phyloP scores from a whole-genome alignment of 2,113 vertebrate species.

The Excalfactoria chinensis region DNA sequence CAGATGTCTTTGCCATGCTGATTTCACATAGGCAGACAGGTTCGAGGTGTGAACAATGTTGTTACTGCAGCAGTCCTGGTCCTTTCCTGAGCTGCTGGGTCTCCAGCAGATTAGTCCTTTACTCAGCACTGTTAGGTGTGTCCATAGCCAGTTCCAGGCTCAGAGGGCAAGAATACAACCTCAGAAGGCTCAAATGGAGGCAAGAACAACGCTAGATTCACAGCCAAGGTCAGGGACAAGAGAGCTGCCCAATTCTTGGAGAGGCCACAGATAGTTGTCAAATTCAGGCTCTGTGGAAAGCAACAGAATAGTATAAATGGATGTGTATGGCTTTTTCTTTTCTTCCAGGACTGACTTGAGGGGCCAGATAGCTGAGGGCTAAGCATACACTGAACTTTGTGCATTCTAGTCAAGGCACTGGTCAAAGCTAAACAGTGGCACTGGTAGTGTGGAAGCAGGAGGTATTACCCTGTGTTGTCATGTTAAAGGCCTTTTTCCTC shows the following conservation, averaged over 20 bases:
- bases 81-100: slow-evolving; percentile 3
- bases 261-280: not conserved
- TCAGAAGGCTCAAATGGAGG: not conserved
- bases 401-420: not conserved
- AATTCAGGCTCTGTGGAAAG: not conserved
- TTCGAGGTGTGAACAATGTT: not conserved
- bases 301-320: not conserved
- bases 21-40: not conserved
- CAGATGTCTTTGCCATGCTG: not conserved
- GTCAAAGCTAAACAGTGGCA: not conserved
- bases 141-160: not conserved
- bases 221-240: slow-evolving; percentile 17
- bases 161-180: not conserved
- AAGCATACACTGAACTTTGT: not conserved
- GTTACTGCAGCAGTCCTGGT: not conserved
- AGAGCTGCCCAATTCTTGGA: not conserved
- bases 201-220: not conserved
- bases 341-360: not conserved
- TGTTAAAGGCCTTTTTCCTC: not conserved
- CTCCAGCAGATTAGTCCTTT: not conserved
- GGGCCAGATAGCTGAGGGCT: not conserved
- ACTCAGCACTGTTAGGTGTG: not conserved
- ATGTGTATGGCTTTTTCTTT: not conserved
- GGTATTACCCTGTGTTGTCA: not conserved
- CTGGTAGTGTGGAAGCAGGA: not conserved